phyloP scores from a whole-genome alignment of 1,140 invertebrate genomes.

The Macrocentrus cingulum region DNA sequence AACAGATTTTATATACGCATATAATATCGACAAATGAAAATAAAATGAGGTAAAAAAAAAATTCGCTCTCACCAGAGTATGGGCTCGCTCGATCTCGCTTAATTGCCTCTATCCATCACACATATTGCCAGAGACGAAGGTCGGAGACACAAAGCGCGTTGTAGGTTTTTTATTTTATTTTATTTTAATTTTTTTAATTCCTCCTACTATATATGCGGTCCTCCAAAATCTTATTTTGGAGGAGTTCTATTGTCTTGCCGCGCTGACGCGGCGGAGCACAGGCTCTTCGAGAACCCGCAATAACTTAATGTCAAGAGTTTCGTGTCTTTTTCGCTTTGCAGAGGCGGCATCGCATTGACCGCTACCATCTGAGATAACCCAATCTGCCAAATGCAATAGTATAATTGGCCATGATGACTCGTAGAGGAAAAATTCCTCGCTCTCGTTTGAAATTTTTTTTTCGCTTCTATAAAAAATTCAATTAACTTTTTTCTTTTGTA shows the following conservation, averaged over 20 bases:
- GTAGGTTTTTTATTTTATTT: not conserved
- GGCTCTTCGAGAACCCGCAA: too few species aligned
- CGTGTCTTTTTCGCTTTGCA: too few species aligned
- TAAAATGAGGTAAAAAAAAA: conserved; percentile 11
- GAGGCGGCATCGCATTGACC: too few species aligned
- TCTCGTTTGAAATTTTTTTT: too few species aligned
- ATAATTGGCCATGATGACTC: conserved; percentile 27
- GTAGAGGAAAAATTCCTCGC: not conserved
- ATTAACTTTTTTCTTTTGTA: too few species aligned
- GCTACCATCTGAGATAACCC: conserved; percentile 32
- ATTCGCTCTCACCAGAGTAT: conserved; percentile 21
- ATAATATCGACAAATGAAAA: too few species aligned
- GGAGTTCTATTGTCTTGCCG: too few species aligned
- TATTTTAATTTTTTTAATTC: conserved; percentile 3
- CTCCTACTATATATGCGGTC: conserved; percentile 10
- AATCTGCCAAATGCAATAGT: conserved; percentile 33
- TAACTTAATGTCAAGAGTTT: too few species aligned
- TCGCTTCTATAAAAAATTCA: too few species aligned
- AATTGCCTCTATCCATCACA: conserved; percentile 42
- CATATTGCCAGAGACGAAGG: conserved; percentile 25
- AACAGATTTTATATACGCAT: too few species aligned
- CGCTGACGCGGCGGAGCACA: too few species aligned
- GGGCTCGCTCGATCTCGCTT: conserved; percentile 32
- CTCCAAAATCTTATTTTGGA: too few species aligned
- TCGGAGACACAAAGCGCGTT: conserved; percentile 14